phyloP scores from a whole-genome alignment of 37 sponge, comb jelly and placozoan species.

The Petrosia ficiformis region DNA sequence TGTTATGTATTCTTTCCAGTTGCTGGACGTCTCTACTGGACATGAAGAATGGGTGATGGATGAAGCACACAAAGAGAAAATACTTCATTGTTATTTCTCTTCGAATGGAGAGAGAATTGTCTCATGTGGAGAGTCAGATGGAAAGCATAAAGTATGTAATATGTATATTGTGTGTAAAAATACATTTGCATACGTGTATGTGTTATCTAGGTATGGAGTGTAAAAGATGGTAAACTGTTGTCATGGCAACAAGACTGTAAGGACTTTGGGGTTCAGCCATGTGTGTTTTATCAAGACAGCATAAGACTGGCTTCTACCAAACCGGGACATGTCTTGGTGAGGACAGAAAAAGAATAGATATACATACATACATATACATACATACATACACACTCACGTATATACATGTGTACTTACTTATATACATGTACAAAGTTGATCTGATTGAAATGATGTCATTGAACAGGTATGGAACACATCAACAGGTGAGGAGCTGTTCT shows the following conservation, averaged over 20 bases:
- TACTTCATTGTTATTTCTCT: constrained; percentile 48
- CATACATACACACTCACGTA: background rate
- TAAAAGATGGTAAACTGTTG: constrained; percentile 3
- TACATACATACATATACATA: background rate
- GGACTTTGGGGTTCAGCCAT: constrained; percentile 15
- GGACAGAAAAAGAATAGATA: background rate
- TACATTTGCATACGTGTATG: background rate
- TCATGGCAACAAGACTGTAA: background rate
- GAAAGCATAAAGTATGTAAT: constrained; percentile 30
- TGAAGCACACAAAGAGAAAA: constrained; percentile 7
- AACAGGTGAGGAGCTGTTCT: constrained; percentile 3
- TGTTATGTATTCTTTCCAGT: too few relatives aligned
- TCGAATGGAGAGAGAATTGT: constrained; percentile 40
- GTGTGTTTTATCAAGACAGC: constrained; percentile 43
- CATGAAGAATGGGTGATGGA: constrained; percentile 1
- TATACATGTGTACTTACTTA: background rate
- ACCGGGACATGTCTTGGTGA: constrained; percentile 30
- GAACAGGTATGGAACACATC: constrained; percentile 43
- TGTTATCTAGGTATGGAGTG: constrained; percentile 35
- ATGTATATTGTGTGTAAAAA: background rate
- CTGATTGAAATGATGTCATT: too few relatives aligned
- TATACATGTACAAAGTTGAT: background rate
- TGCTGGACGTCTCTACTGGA: constrained; percentile 4
- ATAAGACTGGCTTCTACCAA: constrained; percentile 26
- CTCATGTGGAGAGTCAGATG: constrained; percentile 13